A percentile compares a stretch with the other conserved stretches of the same genome.
Evolutionary conservation across 2,797 vertebrate species (phyloP).

Genomic region (Columba guinea): DNA sequence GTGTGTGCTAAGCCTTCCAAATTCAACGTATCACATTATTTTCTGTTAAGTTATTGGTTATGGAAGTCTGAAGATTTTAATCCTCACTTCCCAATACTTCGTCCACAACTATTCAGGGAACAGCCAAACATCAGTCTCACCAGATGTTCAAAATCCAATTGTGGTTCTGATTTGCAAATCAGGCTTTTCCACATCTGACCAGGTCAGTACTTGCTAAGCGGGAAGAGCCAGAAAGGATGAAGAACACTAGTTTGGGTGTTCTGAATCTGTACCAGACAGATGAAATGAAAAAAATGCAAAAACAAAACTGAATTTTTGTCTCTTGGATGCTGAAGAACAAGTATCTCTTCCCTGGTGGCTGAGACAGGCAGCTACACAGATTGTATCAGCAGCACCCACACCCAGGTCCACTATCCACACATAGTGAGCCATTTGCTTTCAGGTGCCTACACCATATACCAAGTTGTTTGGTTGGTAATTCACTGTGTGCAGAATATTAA

Average conservation of each 20-base stretch:
- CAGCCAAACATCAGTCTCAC: not conserved
- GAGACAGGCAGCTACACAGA: slow-evolving; percentile 18
- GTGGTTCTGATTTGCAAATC: not conserved
- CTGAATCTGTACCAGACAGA: slow-evolving; percentile 69
- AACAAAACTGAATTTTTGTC: not conserved
- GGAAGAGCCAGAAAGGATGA: not conserved
- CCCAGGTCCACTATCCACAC: not conserved
- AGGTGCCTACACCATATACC: not conserved
- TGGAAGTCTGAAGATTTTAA: not conserved
- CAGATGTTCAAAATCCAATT: not conserved
- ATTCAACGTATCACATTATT: not conserved
- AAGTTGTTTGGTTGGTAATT: not conserved
- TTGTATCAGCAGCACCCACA: not conserved
- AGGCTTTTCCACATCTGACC: slow-evolving; percentile 10
- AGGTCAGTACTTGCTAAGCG: slow-evolving; percentile 1
- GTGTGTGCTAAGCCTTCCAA: not conserved
- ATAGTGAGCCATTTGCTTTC: not conserved
- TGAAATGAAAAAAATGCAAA: not conserved
- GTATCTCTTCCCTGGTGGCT: not conserved
- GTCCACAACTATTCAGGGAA: not conserved
- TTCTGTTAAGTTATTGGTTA: not conserved
- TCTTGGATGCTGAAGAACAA: not conserved
- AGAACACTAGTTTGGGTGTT: not conserved
- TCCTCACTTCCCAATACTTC: not conserved
- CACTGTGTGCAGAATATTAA: not conserved